phyloP scores from a whole-genome alignment of 2,797 vertebrate genomes.

The Trematomus bernacchii region DNA sequence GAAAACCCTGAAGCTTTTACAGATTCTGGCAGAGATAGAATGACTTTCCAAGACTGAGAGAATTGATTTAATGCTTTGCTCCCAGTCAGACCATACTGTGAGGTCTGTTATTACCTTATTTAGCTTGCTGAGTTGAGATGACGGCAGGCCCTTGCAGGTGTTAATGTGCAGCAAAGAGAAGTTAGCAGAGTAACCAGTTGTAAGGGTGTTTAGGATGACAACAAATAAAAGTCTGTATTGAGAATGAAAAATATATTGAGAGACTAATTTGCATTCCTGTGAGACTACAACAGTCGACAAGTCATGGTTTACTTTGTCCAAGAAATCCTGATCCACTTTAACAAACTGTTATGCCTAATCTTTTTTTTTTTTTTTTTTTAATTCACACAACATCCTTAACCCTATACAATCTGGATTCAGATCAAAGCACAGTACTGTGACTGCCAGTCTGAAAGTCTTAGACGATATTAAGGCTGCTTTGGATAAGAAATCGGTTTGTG shows the following conservation, averaged over 20 bases:
- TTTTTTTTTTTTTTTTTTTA: too few relatives aligned
- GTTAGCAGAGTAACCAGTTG: too few relatives aligned
- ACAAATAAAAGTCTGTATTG: too few relatives aligned
- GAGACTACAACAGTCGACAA: neutral
- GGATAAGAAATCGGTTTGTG: too few relatives aligned
- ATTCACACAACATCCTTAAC: too few relatives aligned
- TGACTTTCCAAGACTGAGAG: slow-evolving; percentile 1
- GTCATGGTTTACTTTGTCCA: neutral
- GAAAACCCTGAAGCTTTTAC: neutral
- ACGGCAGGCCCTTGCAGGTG: neutral
- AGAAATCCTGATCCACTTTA: neutral
- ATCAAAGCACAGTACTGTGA: too few relatives aligned
- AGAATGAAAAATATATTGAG: too few relatives aligned
- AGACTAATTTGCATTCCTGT: neutral
- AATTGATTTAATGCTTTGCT: slow-evolving; percentile 1
- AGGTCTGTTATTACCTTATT: neutral
- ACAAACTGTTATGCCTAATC: too few relatives aligned
- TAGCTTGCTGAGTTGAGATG: neutral
- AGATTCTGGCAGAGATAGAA: slow-evolving; percentile 12
- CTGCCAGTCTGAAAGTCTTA: too few relatives aligned
- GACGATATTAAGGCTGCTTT: too few relatives aligned
- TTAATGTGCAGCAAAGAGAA: neutral
- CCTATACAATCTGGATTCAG: too few relatives aligned
- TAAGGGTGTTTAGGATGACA: too few relatives aligned
- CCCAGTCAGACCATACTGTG: neutral